phyloP scores from a whole-genome alignment of 1,140 invertebrate species.

The Dendroctonus ponderosae region DNA sequence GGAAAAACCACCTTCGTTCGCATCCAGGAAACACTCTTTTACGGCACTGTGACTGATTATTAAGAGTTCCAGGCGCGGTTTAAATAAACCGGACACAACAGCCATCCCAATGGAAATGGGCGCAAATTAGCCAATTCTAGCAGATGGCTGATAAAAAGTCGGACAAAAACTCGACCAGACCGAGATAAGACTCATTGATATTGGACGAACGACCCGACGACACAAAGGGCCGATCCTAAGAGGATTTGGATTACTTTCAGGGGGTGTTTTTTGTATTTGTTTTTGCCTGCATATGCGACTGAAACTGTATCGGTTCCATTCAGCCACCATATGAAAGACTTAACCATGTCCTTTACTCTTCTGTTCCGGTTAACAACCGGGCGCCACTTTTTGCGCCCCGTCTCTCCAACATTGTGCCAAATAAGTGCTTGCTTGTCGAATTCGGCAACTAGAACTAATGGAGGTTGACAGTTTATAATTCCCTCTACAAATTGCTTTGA shows the following conservation, averaged over 20 bases:
- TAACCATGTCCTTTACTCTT: no score
- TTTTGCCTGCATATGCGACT: conserved; percentile 26
- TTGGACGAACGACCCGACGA: conserved; percentile 35
- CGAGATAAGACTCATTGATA: conserved; percentile 42
- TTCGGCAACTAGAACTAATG: conserved; percentile 2
- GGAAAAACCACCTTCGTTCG: conserved; percentile 23
- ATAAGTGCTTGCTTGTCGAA: conserved; percentile 1
- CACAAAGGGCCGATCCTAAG: conserved; percentile 40
- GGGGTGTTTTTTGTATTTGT: conserved; percentile 39
- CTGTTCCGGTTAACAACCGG: no score
- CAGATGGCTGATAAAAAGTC: conserved; percentile 22
- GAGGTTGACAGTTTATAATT: conserved; percentile 26
- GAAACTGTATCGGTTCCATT: no score
- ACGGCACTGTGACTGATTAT: conserved; percentile 28
- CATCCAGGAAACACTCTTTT: conserved; percentile 30
- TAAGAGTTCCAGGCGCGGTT: conserved; percentile 1
- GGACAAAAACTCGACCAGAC: conserved; percentile 29
- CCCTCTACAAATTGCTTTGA: conserved; percentile 24
- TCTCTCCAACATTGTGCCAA: no score
- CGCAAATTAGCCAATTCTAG: conserved; percentile 16
- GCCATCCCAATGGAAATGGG: neutral
- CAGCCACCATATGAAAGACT: no score
- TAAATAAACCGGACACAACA: neutral
- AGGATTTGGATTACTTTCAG: conserved; percentile 39
- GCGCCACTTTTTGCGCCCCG: no score